A percentile compares a stretch with the other conserved stretches of the same genome.
These are phyloP conservation scores for Piscicola geometra DNA, from an alignment of 2,888 invertebrate genomes.

Conservation along the genomic window DNA sequence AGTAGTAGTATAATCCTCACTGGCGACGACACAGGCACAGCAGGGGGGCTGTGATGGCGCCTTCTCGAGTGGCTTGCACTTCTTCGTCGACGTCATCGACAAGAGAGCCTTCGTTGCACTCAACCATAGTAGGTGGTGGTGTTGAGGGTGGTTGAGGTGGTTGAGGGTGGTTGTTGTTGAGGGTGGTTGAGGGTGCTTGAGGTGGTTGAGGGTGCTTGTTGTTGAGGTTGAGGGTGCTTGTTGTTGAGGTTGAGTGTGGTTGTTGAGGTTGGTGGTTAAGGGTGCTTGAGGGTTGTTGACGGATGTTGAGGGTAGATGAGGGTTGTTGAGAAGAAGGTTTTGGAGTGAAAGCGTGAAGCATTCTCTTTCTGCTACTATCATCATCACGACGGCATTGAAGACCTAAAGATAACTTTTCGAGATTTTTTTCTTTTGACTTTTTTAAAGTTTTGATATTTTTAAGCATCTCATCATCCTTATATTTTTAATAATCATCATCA, in stretches of 20 bases:
- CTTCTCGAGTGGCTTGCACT: neutral
- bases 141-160: too few species aligned
- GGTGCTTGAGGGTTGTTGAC: too few species aligned
- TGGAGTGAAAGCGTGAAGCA: too few species aligned
- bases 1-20: too few species aligned
- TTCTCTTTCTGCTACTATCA: too few species aligned
- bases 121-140: slow-evolving; percentile 1
- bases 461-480: neutral
- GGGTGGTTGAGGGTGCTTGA: neutral
- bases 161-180: too few species aligned
- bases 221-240: neutral
- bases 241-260: neutral
- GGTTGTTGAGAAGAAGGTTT: too few species aligned
- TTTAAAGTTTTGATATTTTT: neutral
- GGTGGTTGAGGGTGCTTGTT: neutral
- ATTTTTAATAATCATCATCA: neutral
- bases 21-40: slow-evolving; percentile 49
- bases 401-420: too few species aligned
- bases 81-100: slow-evolving; percentile 2
- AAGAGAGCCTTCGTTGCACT: neutral
- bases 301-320: too few species aligned
- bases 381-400: too few species aligned
- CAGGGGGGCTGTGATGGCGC: slow-evolving; percentile 6
- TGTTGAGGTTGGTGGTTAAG: too few species aligned
- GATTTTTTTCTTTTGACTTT: too few species aligned